Evolutionary conservation across 2,888 invertebrate species (phyloP).

Genomic region (Gandaritis pyraliata): DNA sequence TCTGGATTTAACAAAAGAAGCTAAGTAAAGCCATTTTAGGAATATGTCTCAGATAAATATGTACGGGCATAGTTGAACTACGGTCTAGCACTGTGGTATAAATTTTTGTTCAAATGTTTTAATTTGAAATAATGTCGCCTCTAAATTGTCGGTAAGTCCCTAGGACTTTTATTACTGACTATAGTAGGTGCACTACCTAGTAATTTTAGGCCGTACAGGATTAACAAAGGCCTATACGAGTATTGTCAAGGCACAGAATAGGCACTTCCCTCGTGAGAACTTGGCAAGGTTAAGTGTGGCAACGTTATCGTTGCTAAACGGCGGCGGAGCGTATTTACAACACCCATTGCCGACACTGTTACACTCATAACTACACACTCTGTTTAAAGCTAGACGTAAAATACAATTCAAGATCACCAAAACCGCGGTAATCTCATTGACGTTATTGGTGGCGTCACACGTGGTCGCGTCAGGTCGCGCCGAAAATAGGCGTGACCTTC

Average conservation of each 20-base stretch:
- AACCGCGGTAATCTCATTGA: slow-evolving; percentile 39
- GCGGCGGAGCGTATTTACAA: slow-evolving; percentile 80
- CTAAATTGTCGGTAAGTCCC: neutral
- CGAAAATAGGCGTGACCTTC: slow-evolving; percentile 82
- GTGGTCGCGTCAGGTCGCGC: slow-evolving; percentile 64
- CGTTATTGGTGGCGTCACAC: slow-evolving; percentile 53
- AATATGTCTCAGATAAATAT: neutral
- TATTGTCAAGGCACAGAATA: slow-evolving; percentile 84
- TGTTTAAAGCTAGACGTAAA: slow-evolving; percentile 33
- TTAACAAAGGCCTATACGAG: slow-evolving; percentile 80
- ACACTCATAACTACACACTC: slow-evolving; percentile 55
- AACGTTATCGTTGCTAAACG: slow-evolving; percentile 84
- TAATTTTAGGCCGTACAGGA: slow-evolving; percentile 72
- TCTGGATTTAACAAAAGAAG: slow-evolving; percentile 3
- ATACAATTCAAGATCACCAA: slow-evolving; percentile 33
- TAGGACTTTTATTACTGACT: slow-evolving; percentile 13
- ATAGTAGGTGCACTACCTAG: slow-evolving; percentile 22
- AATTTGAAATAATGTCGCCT: neutral
- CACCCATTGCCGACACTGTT: slow-evolving; percentile 78
- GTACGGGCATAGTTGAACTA: neutral
- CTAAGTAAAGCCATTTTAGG: neutral
- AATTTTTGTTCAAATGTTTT: neutral
- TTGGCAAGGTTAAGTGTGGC: slow-evolving; percentile 82
- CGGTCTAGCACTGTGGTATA: neutral
- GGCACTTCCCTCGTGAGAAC: slow-evolving; percentile 84